Evolutionary conservation across 2,113 vertebrate genomes (phyloP), one percentile per base, ranked within the genome.

Genomic region (Pelecanus crispus): DNA sequence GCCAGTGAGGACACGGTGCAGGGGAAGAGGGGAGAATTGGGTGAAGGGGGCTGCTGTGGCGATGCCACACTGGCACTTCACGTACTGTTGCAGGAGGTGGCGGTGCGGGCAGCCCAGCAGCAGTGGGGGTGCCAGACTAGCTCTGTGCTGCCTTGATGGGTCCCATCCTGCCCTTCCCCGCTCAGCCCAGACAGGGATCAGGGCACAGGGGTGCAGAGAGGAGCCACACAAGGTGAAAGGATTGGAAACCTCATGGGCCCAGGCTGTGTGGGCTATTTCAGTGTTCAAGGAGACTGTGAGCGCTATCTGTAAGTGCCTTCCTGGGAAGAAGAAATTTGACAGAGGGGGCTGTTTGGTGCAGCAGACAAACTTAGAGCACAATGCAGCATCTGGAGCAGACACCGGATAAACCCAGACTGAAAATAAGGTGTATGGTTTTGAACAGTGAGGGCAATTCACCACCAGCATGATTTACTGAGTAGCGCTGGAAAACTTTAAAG

Each of bases 91-190:
- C 1, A 3, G 20, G 44, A 74, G 31, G 31, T 21, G 3, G 1
- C 3, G 4, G 28, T 7, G 1, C 0, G 7, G 44, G 29, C 52
- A 47, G 47, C 7, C 32, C 28, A 19, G 12, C 0, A 1, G 38
- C 24, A 10, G 10, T 5, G 17, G 14, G 38, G 56, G 32, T 7
- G 20, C 15, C 2, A 5, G 9, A 2, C 26, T 7, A 28, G 6
- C 31, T 55, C 61, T 6, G 19, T 11, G 19, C 4, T 38, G 16
- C 44, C 17, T 13, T 0, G 0, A 5, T 0, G 0, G 24, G 19
- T 32, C 47, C 79, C 52, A 52, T 9, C 52, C 72, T 0, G 0
- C 21, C 16, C 14, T 44, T 36, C 25, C 13, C 14, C 0, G 0
- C 18, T 22, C 45, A 42, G 73, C 18, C 40, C 19, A 9, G 38